Conservation (phyloP, 1,140 invertebrate species). For the Adelges cooleyi region DNA sequence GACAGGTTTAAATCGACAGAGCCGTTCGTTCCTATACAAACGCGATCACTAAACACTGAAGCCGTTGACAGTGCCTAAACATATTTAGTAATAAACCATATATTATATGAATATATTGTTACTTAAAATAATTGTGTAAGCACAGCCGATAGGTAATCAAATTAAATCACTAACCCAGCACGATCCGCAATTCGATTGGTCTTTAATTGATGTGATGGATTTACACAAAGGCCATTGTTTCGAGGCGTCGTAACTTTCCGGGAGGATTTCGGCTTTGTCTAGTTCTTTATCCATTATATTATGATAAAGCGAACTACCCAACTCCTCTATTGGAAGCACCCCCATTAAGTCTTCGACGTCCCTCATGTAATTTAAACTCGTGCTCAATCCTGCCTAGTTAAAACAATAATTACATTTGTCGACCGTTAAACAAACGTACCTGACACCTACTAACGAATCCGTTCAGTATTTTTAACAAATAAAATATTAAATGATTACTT, state of each 20-base stretch:
- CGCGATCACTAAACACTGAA: constrained; percentile 53
- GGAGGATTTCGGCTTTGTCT: constrained; percentile 39
- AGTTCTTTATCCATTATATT: no score
- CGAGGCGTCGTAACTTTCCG: constrained; percentile 65
- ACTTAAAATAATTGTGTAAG: no score
- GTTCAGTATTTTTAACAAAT: no score
- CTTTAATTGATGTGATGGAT: constrained; percentile 60
- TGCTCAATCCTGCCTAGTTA: neutral
- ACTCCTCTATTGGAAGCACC: neutral
- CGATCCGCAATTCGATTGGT: constrained; percentile 61
- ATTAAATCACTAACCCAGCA: constrained; percentile 54
- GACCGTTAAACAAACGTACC: no score
- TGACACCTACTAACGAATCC: no score
- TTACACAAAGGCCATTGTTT: constrained; percentile 70
- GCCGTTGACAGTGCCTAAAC: constrained; percentile 50
- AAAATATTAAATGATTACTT: no score
- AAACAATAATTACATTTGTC: no score
- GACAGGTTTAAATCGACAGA: constrained; percentile 45
- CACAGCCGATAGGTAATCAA: no score
- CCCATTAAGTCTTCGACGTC: neutral
- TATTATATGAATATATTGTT: no score
- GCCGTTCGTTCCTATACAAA: constrained; percentile 51
- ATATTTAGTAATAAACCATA: no score
- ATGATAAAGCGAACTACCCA: no score
- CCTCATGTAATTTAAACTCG: neutral